Base-by-base conservation (phyloP, 2,888 invertebrate genomes). In the Chloroclysta siterata region DNA sequence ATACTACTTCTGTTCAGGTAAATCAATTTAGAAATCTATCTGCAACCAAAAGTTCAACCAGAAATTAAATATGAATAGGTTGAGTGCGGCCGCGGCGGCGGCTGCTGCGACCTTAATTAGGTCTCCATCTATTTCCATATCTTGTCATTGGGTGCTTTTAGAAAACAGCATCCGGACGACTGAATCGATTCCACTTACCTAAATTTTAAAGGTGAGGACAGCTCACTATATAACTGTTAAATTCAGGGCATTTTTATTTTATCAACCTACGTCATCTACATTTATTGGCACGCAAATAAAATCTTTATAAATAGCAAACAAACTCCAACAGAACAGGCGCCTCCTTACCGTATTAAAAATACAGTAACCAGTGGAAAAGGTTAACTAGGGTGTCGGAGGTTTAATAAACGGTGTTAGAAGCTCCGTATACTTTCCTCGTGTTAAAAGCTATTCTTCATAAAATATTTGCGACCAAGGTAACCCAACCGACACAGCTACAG, bases 1-100 rank as follows among this genome's bases (percentile, higher is more conserved):
- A 95, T 66, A 94, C 90, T 58, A 95, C 96, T 0, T 84, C 95
- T 4, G 88, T 91, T 36, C 93, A 96, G 91, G 94, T 93, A 85
- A 69, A 42, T 60, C 42, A 54, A 41, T 61, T 51, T 15, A 41
- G n/a, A 54, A 42, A 54, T 47, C 47, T 42, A 60, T 48, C 56
- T 36, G 11, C 36, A 59, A 36, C 51, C 11, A 33, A 60, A 65
- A 54, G 53, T 55, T 63, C 48, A 44, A 57, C 15, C 36, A 41
- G 39, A 54, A 55, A 47, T 65, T 39, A 62, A 55, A 55, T 56
- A 66, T 60, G 55, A 44, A 63, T 65, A 50, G 65, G 13, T 41
- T 14, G 56, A 22, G 53, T 5, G 51, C 44, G 44, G 44, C 46
- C 6, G 54, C 56, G 5, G 54, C 50, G 51, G 46, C 17, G 17